Evolutionary conservation across 64 coral and sea anemone genomes (phyloP), one percentile per base, ranked within the genome.

Genomic region (Montipora capricornis): DNA sequence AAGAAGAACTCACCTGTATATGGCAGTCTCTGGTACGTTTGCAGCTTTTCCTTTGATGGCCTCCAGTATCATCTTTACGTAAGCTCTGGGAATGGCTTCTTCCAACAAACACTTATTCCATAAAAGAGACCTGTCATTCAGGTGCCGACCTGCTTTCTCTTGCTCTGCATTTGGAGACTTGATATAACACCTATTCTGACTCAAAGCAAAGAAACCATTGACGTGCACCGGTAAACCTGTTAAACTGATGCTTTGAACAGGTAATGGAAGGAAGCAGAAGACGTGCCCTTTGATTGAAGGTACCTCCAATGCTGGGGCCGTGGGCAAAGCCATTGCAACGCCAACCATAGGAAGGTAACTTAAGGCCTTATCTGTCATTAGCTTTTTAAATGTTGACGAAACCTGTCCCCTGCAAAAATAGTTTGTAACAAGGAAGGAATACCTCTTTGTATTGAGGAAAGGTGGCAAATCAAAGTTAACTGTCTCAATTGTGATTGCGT

Each of bases 241-340:
- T 37, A 94, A 75, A 80, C 94, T 95, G n/a, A 79, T 95, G 46
- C 11, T 78, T n/a, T 96, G 94, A 49, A 95, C 84, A 9, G 97
- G 97, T n/a, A 99, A 84, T 14, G 97, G 97, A 64, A 99, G 71
- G 52, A 99, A 99, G 51, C 97, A 99, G 49, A 99, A 99, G 1
- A 99, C 80, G 50, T 89, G 90, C 5, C 84, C 86, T 50, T 81
- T 44, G 12, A 82, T 74, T 15, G 10, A 7, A 5, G 60, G 64
- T 44, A 64, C 48, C 44, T 69, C 46, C 17, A 68, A 14, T 49
- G 3, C 0, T 44, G 76, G 45, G 49, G 9, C 76, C 3, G 44
- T 49, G 0, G 76, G 46, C 4, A 83, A 62, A 0, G 80, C 52
- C 80, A 83, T 61, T 16, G 80, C 80, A 61, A 83, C 57, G 16